Evolutionary conservation across 1,140 invertebrate species (phyloP), one percentile per base, ranked within the genome.

Genomic region (Habropoda laboriosa): DNA sequence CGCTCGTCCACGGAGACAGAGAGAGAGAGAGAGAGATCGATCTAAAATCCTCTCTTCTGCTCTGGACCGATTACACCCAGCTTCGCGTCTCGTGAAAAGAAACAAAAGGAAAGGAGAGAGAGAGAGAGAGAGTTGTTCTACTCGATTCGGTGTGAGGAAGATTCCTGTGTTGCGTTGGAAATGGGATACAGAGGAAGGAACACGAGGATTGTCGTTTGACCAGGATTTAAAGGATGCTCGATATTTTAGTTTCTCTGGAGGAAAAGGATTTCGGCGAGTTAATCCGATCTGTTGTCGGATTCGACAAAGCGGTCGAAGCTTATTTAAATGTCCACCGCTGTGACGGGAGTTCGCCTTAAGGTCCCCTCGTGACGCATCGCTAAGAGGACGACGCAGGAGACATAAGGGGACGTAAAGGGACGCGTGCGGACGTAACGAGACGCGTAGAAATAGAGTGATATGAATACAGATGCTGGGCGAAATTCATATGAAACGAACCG

Each of bases 371-470:
- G n/a, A 24, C 32, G 55, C 75, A 21, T 47, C 74, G 32, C 32
- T 21, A 16, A 66, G 27, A 42, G 55, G 55, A 71, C 45, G 45
- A 32, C 16, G 21, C 66, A n/a, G 8, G 24, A 47, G 75, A 78
- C 75, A 78, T 71, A 68, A 71, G 27, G 68, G 67, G 75, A 78
- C 75, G 45, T 78, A 78, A 78, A 78, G 66, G 42, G 67, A 71
- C 67, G 38, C 42, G n/a, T 18, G 24, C 32, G 35, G 75, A 78
- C 75, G 55, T 78, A 78, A 78, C 64, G 75, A 78, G 75, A 71
- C 75, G 55, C 66, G 67, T 24, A 78, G 75, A 78, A 78, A 70
- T 78, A 78, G 75, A 78, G 55, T 78, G 75, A 70, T 78, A 78
- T 60, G 66, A 78, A 78, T 78, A 78, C 75, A 16, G 64, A 78